Evolutionary conservation across 2,113 vertebrate genomes (phyloP), one percentile per base, ranked within the genome.

Genomic region (Ammospiza caudacuta): DNA sequence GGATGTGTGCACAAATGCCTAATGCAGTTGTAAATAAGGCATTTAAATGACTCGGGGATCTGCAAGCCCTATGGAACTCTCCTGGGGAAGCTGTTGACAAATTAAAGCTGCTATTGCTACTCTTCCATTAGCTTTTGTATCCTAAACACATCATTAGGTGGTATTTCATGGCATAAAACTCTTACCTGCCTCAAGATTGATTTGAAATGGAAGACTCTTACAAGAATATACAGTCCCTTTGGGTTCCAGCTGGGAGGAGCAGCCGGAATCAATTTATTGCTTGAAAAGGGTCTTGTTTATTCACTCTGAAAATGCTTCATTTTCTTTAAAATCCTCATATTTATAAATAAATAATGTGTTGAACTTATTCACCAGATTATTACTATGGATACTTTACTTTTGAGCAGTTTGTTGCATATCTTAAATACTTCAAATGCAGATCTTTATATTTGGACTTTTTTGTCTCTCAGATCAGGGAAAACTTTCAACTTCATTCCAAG

Each of bases 101-200:
- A 96, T 91, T 92, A 95, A 97, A 96, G 87, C 74, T 11, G 18
- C 92, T 94, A 24, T 73, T 87, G 89, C 84, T 92, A 57, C 73
- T 89, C 91, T 87, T 92, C 61, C 66, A 91, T 91, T 95, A 95
- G 87, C 83, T 95, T 91, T 94, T 94, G 89, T 95, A 89, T 89
- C 96, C 89, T 92, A 94, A 97, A 94, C 93, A 96, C 81, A 87
- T 95, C 91, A 95, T 94, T 94, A 95, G 93, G 81, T 89, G 94
- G 89, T 84, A 89, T 91, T 97, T 91, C 87, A 84, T 58, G 87
- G 92, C 80, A 92, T 96, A 87, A 95, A 94, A 94, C 74, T 92
- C 92, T 91, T 92, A 96, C 93, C 94, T 96, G 89, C 77, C 92
- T 89, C 82, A 64, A 91, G 91, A 94, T 89, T 93, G 92, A 89